These are phyloP conservation scores for Athene noctua DNA, from an alignment of 2,113 vertebrate genomes.

Conservation along the genomic window DNA sequence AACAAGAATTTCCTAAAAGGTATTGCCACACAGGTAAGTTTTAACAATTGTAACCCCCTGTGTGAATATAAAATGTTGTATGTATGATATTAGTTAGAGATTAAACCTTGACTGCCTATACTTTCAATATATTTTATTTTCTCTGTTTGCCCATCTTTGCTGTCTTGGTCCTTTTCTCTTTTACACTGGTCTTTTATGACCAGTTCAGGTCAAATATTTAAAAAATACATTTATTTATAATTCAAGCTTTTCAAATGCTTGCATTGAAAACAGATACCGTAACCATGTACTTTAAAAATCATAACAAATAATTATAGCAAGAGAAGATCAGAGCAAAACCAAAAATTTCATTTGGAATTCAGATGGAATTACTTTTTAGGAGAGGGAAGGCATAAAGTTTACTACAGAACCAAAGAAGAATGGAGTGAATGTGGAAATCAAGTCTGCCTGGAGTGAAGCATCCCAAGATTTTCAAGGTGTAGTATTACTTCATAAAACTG, in stretches of 20 bases:
- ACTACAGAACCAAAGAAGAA: constrained; percentile 57
- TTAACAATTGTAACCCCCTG: background rate
- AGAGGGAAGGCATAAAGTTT: constrained; percentile 30
- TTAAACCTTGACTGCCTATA: background rate
- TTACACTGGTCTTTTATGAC: background rate
- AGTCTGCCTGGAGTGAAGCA: constrained; percentile 56
- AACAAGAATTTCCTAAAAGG: constrained; percentile 61
- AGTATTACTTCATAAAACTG: background rate
- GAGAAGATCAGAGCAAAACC: background rate
- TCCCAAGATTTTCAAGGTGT: constrained; percentile 68
- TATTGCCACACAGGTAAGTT: constrained; percentile 60
- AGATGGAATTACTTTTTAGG: constrained; percentile 57
- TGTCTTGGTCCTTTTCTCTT: background rate
- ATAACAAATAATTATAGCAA: background rate
- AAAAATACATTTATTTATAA: background rate
- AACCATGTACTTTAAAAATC: background rate
- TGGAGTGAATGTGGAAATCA: constrained; percentile 48
- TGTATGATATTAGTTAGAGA: background rate
- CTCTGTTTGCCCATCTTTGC: background rate
- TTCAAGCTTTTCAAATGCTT: background rate
- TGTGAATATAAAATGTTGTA: background rate
- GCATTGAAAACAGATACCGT: background rate
- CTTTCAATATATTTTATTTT: background rate
- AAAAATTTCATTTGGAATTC: background rate
- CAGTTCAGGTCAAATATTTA: background rate